Conservation (phyloP, 1,140 invertebrate genomes). For the Patella vulgata region DNA sequence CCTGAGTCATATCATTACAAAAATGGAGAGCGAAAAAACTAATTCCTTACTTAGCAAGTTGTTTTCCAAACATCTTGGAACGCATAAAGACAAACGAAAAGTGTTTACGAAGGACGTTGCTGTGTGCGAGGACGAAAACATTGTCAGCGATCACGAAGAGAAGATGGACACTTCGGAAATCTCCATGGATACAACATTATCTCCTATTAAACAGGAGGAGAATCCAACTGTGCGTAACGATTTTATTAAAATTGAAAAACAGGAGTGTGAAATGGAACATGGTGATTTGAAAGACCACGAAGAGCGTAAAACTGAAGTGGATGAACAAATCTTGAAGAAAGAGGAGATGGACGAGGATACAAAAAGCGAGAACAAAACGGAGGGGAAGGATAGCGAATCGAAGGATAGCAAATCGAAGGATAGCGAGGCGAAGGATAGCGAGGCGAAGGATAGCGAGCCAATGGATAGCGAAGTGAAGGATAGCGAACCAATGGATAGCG, state of each 20-base stretch:
- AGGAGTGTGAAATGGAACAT: conserved; percentile 58
- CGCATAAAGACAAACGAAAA: too few species aligned
- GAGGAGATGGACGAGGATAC: conserved; percentile 48
- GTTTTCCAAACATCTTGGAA: conserved; percentile 35
- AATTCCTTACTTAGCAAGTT: conserved; percentile 44
- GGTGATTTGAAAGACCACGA: conserved; percentile 25
- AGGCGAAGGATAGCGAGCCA: conserved; percentile 48
- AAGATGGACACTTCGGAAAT: conserved; percentile 7
- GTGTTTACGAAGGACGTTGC: too few species aligned
- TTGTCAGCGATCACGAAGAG: conserved; percentile 18
- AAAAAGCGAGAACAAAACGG: conserved; percentile 51
- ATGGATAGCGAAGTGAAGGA: conserved; percentile 50
- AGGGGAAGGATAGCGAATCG: conserved; percentile 45
- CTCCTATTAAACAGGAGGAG: conserved; percentile 22
- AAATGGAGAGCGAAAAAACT: conserved; percentile 83
- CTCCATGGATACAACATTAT: conserved; percentile 12
- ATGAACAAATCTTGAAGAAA: conserved; percentile 50
- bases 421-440: too few species aligned
- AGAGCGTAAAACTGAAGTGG: conserved; percentile 6
- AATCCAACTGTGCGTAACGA: conserved; percentile 24
- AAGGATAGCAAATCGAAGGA: conserved; percentile 30
- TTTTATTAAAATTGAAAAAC: conserved; percentile 32
- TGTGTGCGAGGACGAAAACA: neutral
- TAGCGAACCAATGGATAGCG: conserved; percentile 19
- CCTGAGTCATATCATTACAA: conserved; percentile 82